These are phyloP conservation scores for Prorops nasuta DNA, from an alignment of 1,140 invertebrate genomes.

Conservation along the genomic window DNA sequence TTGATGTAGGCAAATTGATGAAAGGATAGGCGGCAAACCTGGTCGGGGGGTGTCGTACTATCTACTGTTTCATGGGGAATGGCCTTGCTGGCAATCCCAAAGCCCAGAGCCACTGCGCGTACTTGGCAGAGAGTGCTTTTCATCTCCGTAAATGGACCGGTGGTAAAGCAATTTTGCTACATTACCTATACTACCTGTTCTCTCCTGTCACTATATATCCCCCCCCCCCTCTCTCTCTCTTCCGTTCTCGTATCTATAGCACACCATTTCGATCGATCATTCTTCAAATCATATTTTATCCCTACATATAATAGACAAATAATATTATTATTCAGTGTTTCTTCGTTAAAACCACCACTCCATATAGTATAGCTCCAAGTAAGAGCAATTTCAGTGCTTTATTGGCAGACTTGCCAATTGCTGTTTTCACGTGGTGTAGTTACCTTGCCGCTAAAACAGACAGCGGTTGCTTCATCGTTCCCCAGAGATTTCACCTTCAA, in stretches of 20 bases:
- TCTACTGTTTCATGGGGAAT: conserved; percentile 35
- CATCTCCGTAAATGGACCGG: conserved; percentile 54
- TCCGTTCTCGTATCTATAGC: conserved; percentile 15
- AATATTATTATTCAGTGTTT: no score
- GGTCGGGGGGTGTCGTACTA: conserved; percentile 34
- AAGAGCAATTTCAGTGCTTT: no score
- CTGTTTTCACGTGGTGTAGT: conserved; percentile 17
- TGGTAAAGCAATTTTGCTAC: conserved; percentile 55
- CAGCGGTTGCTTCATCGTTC: conserved; percentile 26
- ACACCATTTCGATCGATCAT: neutral
- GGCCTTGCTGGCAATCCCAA: conserved; percentile 37
- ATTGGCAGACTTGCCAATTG: conserved; percentile 18
- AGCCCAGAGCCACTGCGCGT: conserved; percentile 41
- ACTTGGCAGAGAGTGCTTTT: conserved; percentile 56
- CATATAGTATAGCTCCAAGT: no score
- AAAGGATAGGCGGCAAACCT: conserved; percentile 41
- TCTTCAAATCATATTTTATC: conserved; percentile 3
- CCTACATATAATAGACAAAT: no score
- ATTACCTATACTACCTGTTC: conserved; percentile 47
- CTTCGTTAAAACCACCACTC: no score
- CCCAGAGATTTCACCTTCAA: conserved; percentile 19
- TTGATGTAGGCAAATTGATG: conserved; percentile 41
- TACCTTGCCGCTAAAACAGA: conserved; percentile 22
- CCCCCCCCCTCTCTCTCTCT: conserved; percentile 14
- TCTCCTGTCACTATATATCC: neutral